phyloP scores from a whole-genome alignment of 2,797 vertebrate species.

The Alca torda region DNA sequence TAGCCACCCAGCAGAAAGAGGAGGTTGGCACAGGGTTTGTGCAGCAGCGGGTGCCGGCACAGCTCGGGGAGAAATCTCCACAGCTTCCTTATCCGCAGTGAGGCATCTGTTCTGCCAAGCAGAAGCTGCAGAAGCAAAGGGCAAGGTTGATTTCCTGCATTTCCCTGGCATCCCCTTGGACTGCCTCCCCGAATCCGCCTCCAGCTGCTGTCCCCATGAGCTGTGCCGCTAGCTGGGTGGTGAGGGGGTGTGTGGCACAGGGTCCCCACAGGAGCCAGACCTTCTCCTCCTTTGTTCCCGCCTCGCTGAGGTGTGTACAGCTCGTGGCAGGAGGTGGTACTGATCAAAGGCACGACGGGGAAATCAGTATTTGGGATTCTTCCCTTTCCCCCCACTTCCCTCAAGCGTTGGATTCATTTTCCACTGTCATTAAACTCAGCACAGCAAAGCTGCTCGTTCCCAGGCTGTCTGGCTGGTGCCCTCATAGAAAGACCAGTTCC shows the following conservation, averaged over 20 bases:
- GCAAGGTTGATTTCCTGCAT: neutral
- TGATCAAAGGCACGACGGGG: neutral
- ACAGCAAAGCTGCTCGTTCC: neutral
- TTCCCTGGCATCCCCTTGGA: neutral
- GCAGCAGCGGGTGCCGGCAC: neutral
- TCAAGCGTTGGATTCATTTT: fast-evolving
- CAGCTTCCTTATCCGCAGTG: conserved; percentile 57
- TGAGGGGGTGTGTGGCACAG: fast-evolving
- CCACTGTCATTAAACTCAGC: neutral
- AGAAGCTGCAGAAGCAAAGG: conserved; percentile 71
- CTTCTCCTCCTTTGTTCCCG: neutral
- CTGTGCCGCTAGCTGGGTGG: neutral
- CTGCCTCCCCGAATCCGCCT: fast-evolving
- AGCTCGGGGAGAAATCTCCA: neutral
- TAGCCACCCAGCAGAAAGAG: conserved; percentile 20
- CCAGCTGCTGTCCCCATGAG: fast-evolving
- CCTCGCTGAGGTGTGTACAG: fast-evolving
- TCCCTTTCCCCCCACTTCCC: neutral
- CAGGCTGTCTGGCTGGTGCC: neutral
- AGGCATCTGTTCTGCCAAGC: conserved; percentile 79
- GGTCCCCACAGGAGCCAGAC: neutral
- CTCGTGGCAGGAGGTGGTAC: neutral
- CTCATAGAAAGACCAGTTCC: neutral
- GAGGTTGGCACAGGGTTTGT: neutral
- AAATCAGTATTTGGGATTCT: fast-evolving